phyloP scores from a whole-genome alignment of 2,797 vertebrate species.

The Cryptoprocta ferox region DNA sequence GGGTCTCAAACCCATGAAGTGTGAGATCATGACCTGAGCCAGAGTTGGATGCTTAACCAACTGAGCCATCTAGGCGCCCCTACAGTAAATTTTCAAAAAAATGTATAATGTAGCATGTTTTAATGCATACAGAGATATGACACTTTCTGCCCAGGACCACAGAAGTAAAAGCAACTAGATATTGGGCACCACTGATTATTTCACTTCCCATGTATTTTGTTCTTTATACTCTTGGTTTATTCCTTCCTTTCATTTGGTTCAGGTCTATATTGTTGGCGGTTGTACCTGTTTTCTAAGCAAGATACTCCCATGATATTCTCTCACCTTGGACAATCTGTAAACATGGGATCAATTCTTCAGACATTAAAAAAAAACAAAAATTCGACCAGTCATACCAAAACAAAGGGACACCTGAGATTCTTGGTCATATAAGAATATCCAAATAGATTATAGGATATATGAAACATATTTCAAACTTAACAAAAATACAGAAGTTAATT shows the following conservation, averaged over 20 bases:
- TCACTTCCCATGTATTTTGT: background rate
- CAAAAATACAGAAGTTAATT: background rate
- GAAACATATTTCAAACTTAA: background rate
- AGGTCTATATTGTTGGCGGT: background rate
- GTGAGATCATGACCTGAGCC: too few relatives aligned
- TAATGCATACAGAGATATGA: background rate
- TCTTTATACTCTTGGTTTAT: background rate
- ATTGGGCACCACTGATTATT: accelerated
- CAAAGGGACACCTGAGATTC: background rate
- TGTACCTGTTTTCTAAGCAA: background rate
- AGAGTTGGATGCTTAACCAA: too few relatives aligned
- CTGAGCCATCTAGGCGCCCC: too few relatives aligned
- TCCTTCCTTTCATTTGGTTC: background rate
- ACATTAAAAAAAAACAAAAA: background rate
- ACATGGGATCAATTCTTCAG: background rate
- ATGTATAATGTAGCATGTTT: background rate
- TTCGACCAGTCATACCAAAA: background rate
- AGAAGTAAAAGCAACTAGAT: background rate
- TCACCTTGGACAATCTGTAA: background rate
- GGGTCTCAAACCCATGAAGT: too few relatives aligned
- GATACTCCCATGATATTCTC: background rate
- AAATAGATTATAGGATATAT: background rate
- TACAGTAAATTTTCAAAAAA: background rate
- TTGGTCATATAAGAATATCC: background rate
- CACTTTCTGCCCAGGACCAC: background rate